Evolutionary conservation across 2,888 invertebrate genomes (phyloP).

Genomic region (Aspidiotus rigidus): DNA sequence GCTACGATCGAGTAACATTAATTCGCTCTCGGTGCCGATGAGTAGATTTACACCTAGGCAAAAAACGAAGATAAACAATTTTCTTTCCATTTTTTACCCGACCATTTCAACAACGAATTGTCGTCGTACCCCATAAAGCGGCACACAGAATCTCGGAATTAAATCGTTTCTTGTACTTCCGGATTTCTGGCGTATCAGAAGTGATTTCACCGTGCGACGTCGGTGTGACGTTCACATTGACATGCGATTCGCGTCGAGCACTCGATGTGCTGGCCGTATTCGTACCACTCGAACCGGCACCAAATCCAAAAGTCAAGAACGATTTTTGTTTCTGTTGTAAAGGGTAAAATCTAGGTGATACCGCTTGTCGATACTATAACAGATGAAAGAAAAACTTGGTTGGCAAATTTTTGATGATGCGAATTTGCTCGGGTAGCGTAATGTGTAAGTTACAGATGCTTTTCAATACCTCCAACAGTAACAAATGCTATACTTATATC

Average conservation of each 20-base stretch:
- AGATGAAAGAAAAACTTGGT: not conserved
- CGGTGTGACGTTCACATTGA: slow-evolving; percentile 93
- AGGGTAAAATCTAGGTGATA: slow-evolving; percentile 45
- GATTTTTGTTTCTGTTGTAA: slow-evolving; percentile 95
- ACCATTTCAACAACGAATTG: not conserved
- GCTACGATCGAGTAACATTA: slow-evolving; percentile 95
- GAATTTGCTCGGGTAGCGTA: no score
- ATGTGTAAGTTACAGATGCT: no score
- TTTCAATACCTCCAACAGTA: no score
- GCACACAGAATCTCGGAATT: slow-evolving; percentile 99
- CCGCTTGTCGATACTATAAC: slow-evolving; percentile 79
- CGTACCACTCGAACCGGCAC: slow-evolving; percentile 51
- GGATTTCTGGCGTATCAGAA: slow-evolving; percentile 95
- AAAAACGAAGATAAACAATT: slow-evolving; percentile 3
- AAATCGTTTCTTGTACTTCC: slow-evolving; percentile 98
- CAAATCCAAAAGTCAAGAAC: slow-evolving; percentile 97
- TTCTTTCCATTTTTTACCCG: not conserved
- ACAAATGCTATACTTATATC: no score
- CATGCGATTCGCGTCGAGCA: slow-evolving; percentile 77
- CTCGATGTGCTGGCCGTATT: slow-evolving; percentile 50
- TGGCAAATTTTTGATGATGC: not conserved
- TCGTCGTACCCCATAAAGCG: slow-evolving; percentile 82
- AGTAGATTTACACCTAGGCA: slow-evolving; percentile 83
- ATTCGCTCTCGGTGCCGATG: slow-evolving; percentile 97
- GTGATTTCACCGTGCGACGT: slow-evolving; percentile 74